Base-by-base conservation (phyloP, 2,797 vertebrate species). In the Falco cherrug region DNA sequence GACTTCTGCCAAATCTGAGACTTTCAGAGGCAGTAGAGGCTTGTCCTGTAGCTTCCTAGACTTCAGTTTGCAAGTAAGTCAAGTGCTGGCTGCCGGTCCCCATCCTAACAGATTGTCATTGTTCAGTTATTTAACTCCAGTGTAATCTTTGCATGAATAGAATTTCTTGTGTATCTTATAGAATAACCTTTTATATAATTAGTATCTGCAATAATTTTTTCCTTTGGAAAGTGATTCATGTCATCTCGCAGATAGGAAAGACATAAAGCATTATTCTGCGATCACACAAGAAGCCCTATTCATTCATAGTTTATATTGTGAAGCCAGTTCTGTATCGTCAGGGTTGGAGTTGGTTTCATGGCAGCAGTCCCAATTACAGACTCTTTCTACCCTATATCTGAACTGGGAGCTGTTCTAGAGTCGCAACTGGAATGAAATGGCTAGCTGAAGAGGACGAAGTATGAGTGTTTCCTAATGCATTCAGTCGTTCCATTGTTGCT, bases 161-260 rank as follows among this genome's bases (percentile, higher is more conserved):
- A 67, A 87, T 91, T 94, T 92, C 92, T 95, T 95, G 87, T 93
- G 54, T 83, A 59, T 79, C 77, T 71, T 84, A 48, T 39, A 87
- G 84, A 96, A 92, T 87, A 96, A 86, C 84, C 92, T 96, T 96
- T 96, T 94, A 82, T 93, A 84, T 94, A 67, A 65, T 88, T 92
- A 87, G 59, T 77, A 91, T 97, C 92, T 89, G 84, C 65, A 74
- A 84, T 92, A 84, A n/a, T 95, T 97, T 96, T 95, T 96, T 91
- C 97, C 93, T 83, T 88, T 94, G 87, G 74, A 25, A 84, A 96
- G 74, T 59, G 84, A 95, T 95, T 96, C 84, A 80, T 96, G 82
- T 84, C 20, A 33, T 93, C 69, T 90, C 70, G 43, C 76, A 84
- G 91, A 96, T 79, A 74, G 91, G 87, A 61, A 76, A 70, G 96